Conservation (phyloP, 2,888 invertebrate genomes). For the Drosophila tripunctata region DNA sequence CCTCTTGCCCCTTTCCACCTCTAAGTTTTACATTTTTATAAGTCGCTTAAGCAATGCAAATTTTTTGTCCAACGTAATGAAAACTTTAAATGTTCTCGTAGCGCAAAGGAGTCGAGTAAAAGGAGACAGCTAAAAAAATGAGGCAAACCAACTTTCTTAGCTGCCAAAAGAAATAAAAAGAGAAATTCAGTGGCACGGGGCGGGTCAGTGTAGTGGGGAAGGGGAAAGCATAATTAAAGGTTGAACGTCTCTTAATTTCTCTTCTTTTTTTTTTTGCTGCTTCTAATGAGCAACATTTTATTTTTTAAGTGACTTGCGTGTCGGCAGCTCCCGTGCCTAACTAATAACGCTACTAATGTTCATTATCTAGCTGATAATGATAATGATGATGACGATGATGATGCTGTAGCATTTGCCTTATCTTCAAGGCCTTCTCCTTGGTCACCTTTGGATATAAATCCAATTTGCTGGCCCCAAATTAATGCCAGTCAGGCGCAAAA, state of each 20-base stretch:
- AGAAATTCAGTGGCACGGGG: neutral
- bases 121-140: constrained; percentile 29
- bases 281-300: constrained; percentile 71
- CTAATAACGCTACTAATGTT: constrained; percentile 40
- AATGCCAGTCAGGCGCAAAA: constrained; percentile 34
- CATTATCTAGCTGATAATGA: constrained; percentile 22
- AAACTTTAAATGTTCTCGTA: constrained; percentile 59
- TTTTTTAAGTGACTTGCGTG: constrained; percentile 72
- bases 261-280: constrained; percentile 32
- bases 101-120: constrained; percentile 28
- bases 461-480: constrained; percentile 36
- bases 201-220: neutral
- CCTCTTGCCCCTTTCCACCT: neutral
- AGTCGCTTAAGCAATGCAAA: constrained; percentile 45
- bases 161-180: constrained; percentile 30
- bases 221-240: constrained; percentile 66
- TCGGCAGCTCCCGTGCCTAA: constrained; percentile 29
- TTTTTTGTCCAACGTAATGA: constrained; percentile 39
- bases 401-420: constrained; percentile 4
- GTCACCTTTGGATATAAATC: constrained; percentile 32
- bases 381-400: constrained; percentile 28
- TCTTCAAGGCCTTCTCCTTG: constrained; percentile 3
- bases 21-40: constrained; percentile 15
- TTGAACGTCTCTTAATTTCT: constrained; percentile 70
- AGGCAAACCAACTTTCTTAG: constrained; percentile 59